Evolutionary conservation across 1,140 invertebrate genomes (phyloP).

Genomic region (Drosophila grimshawi): DNA sequence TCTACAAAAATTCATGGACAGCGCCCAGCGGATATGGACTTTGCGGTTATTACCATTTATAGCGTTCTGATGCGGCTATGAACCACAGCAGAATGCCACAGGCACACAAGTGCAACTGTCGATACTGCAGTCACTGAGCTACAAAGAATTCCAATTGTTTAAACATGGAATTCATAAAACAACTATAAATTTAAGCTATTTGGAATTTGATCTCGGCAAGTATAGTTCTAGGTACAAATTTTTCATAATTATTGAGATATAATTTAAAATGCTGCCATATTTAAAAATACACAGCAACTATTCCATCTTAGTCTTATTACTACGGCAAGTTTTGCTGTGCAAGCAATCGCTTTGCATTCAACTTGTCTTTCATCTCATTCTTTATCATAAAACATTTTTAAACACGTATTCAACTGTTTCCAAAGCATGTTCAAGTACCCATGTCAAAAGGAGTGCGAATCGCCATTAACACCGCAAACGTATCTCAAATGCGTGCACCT

Average conservation of each 20-base stretch:
- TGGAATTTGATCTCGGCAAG: no score
- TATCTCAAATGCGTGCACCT: neutral
- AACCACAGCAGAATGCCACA: slow-evolving; percentile 10
- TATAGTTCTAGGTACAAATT: no score
- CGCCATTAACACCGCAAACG: neutral
- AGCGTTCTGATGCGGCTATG: slow-evolving; percentile 23
- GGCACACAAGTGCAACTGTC: slow-evolving; percentile 20
- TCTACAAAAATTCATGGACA: slow-evolving; percentile 24
- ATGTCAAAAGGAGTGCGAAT: neutral
- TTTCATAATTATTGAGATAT: no score
- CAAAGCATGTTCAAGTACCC: neutral
- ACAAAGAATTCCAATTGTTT: neutral
- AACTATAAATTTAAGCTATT: no score
- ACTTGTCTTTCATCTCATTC: no score
- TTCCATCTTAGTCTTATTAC: no score
- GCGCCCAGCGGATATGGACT: slow-evolving; percentile 39
- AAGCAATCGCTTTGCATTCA: no score
- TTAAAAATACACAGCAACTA: no score
- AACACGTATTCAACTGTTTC: no score
- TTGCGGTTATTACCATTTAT: slow-evolving; percentile 48
- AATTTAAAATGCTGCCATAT: no score
- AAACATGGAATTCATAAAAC: neutral
- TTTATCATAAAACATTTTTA: no score
- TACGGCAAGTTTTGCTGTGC: no score
- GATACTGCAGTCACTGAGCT: neutral